phyloP scores from a whole-genome alignment of 37 sponge, comb jelly and placozoan genomes.

The Axinella damicornis region DNA sequence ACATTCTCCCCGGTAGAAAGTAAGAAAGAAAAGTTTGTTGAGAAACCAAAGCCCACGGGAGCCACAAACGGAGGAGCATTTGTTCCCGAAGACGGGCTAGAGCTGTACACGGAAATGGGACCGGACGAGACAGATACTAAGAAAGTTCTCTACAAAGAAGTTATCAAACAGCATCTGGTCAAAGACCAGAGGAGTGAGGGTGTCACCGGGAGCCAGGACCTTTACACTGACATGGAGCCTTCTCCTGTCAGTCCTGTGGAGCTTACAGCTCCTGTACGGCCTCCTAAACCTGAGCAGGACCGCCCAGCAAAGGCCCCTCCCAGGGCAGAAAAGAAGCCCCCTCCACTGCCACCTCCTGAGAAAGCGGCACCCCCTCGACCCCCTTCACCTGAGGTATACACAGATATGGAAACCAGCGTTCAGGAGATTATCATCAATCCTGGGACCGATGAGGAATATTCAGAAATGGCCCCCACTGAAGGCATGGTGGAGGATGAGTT shows the following conservation, averaged over 20 bases:
- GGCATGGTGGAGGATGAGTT: background rate
- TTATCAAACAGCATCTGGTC: background rate
- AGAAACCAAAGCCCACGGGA: background rate
- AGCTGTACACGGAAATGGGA: slow-evolving; percentile 8
- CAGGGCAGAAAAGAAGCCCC: background rate
- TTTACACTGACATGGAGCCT: slow-evolving; percentile 44
- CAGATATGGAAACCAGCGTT: slow-evolving; percentile 9
- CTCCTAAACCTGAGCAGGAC: background rate
- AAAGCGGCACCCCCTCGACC: background rate
- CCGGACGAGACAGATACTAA: background rate
- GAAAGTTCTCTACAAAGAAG: background rate
- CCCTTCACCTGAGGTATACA: slow-evolving; percentile 27
- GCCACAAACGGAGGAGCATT: background rate
- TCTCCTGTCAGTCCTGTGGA: background rate
- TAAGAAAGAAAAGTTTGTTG: background rate
- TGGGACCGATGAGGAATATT: slow-evolving; percentile 21
- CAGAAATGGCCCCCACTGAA: slow-evolving; percentile 11
- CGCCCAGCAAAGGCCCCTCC: background rate
- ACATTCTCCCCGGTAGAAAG: background rate
- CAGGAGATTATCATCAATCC: slow-evolving; percentile 41
- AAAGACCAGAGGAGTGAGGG: no score
- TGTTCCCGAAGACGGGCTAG: background rate
- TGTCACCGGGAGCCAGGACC: background rate
- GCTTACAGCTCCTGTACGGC: background rate
- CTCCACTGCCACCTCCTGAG: slow-evolving; percentile 11